Conservation (phyloP, 2,888 invertebrate species). For the Philereme transversata region DNA sequence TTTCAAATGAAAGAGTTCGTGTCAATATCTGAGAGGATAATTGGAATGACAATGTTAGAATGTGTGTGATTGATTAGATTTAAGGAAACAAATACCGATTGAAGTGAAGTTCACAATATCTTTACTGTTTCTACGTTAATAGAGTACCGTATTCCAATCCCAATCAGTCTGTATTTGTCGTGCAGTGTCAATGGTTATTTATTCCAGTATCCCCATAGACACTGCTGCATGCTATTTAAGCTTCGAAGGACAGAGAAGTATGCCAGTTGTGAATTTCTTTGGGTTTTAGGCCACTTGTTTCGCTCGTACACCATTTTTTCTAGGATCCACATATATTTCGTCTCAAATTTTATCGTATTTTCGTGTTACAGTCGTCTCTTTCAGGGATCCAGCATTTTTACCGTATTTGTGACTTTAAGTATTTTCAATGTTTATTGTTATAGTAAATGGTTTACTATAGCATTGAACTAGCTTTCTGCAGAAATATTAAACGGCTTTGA, state of each 20-base stretch:
- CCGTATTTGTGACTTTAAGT: conserved; percentile 19
- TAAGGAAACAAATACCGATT: conserved; percentile 54
- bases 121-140: no score
- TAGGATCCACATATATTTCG: conserved; percentile 49
- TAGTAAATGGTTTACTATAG: conserved; percentile 26
- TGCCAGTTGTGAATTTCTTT: conserved; percentile 57
- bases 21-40: conserved; percentile 49
- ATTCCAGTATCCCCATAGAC: conserved; percentile 42
- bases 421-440: conserved; percentile 22
- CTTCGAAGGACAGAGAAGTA: conserved; percentile 79
- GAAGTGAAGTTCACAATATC: not conserved
- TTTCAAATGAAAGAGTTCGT: conserved; percentile 27
- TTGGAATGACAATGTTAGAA: conserved; percentile 75
- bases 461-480: conserved; percentile 25
- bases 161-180: conserved; percentile 46
- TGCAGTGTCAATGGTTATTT: conserved; percentile 52
- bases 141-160: no score
- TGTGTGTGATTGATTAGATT: conserved; percentile 68
- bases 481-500: conserved; percentile 24
- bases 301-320: conserved; percentile 47
- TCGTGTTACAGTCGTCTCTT: conserved; percentile 42
- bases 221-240: conserved; percentile 70
- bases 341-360: conserved; percentile 35
- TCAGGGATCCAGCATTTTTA: conserved; percentile 56
- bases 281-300: conserved; percentile 44